Evolutionary conservation across 2,888 invertebrate species (phyloP), one percentile per base, ranked within the genome.

Genomic region (Eustalomyia histrio): DNA sequence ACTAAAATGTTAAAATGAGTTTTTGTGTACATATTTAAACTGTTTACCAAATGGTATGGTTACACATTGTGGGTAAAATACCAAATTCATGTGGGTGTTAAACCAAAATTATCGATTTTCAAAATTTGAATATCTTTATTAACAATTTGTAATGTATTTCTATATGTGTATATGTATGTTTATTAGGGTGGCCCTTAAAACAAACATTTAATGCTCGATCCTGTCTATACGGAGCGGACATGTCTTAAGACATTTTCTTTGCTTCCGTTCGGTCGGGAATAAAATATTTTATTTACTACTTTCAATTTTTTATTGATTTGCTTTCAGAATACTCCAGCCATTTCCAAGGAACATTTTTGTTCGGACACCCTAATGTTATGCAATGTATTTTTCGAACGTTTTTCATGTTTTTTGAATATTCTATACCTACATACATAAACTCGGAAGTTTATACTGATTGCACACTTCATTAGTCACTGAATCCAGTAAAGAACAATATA

Each of bases 401-500:
- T 14, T 58, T 63, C 12, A 29, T 53, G 61, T 68, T 35, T 60
- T 61, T 14, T 61, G 68, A 43, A 53, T 68, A 14, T 39, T 39
- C 12, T 47, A 47, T 43, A 47, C 43, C 0, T 5, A 39, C 58
- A 53, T 72, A 53, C 24, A 29, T 55, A 43, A 29, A 64, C 43
- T 69, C 17, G 18, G 35, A 58, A 73, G 64, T 63, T 69, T 74
- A 47, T 68, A 74, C 79, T 79, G 79, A 79, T 73, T 79, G 68
- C 35, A 74, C 68, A 69, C 79, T 79, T 79, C 73, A 79, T 79
- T 79, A 79, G 73, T 58, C 64, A 47, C 39, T 73, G 57, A 79
- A 68, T 79, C 73, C 68, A 73, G 63, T 69, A 58, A 43, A 63
- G 64, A 58, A 52, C 29, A 73, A 73, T 43, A 57, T 16, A 47